phyloP scores from a whole-genome alignment of 2,113 vertebrate species.

The Caloenas nicobarica region DNA sequence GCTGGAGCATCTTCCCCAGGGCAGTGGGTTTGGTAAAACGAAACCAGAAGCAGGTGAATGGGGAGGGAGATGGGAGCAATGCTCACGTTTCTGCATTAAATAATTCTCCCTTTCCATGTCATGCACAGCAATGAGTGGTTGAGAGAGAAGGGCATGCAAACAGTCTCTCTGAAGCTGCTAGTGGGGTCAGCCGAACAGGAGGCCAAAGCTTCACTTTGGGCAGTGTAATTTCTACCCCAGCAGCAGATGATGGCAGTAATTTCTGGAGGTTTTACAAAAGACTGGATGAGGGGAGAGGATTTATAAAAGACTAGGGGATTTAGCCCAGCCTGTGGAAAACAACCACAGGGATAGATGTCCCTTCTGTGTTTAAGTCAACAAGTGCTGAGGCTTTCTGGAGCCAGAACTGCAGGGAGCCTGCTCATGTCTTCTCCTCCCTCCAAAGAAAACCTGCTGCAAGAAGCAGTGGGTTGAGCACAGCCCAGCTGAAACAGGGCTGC shows the following conservation, averaged over 20 bases:
- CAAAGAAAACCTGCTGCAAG: constrained; percentile 8
- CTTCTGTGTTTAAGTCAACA: neutral
- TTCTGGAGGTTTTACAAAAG: neutral
- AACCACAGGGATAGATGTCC: neutral
- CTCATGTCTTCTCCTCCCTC: neutral
- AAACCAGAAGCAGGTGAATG: neutral
- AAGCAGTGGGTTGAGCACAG: neutral
- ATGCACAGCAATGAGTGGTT: accelerated
- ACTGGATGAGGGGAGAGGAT: neutral
- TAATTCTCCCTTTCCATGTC: neutral
- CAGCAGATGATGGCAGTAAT: neutral
- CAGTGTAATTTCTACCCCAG: neutral
- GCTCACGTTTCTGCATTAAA: neutral
- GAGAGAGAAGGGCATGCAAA: neutral
- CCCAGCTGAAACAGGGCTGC: neutral
- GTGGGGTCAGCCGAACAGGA: neutral
- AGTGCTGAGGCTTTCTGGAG: constrained; percentile 24
- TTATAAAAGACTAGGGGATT: neutral
- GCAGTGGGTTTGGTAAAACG: neutral
- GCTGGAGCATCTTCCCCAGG: neutral
- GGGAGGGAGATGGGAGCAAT: neutral
- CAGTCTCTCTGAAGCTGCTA: neutral
- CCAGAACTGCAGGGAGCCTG: neutral
- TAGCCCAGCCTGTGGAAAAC: neutral
- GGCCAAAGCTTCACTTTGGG: neutral